Conservation (phyloP, 2,888 invertebrate species). For the Drosophila kanekoi region DNA sequence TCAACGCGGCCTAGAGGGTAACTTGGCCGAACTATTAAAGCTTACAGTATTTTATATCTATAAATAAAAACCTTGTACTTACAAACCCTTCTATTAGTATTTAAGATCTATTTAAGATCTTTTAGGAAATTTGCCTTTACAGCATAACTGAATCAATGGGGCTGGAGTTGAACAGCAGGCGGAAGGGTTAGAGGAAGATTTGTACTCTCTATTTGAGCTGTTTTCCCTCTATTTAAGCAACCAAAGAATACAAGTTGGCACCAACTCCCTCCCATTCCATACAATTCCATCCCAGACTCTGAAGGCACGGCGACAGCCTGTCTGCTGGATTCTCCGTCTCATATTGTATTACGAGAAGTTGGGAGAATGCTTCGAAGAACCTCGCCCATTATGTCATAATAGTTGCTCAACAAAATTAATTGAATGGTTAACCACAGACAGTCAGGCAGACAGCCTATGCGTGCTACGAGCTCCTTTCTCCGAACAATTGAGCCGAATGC, state of each 20-base stretch:
- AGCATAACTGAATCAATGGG: too few species aligned
- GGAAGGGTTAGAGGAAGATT: not conserved
- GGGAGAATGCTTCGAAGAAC: constrained; percentile 70
- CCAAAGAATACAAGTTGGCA: too few species aligned
- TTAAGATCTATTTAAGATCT: not conserved
- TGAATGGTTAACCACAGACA: constrained; percentile 76
- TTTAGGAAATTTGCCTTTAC: not conserved
- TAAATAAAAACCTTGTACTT: constrained; percentile 31
- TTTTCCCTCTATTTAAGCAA: too few species aligned
- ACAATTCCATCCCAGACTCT: not conserved
- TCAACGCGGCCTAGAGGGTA: not conserved
- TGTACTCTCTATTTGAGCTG: too few species aligned
- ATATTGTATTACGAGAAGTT: constrained; percentile 51
- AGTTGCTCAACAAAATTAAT: constrained; percentile 72
- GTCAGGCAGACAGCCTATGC: constrained; percentile 33
- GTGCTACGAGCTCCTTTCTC: constrained; percentile 55
- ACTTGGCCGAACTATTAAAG: not conserved
- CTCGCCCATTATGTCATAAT: constrained; percentile 71
- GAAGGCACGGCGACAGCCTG: constrained; percentile 57
- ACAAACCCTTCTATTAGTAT: not conserved
- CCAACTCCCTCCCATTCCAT: too few species aligned
- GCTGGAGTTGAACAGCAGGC: not conserved
- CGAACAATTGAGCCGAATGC: constrained; percentile 58
- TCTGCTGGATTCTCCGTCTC: constrained; percentile 55
- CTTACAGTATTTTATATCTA: constrained; percentile 41